phyloP scores from a whole-genome alignment of 2,797 vertebrate species.

The Eulemur mongoz region DNA sequence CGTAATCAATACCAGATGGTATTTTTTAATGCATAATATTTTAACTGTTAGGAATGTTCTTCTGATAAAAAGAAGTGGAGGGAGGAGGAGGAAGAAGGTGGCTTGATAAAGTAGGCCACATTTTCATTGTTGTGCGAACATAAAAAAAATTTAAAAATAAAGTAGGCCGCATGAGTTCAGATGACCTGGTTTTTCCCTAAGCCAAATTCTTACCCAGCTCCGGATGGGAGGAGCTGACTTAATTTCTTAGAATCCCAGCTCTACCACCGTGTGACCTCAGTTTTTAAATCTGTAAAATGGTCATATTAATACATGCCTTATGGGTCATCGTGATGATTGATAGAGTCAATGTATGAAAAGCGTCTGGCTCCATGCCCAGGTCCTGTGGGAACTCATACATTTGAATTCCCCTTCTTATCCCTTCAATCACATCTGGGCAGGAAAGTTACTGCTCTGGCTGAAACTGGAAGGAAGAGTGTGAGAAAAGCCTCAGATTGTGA shows the following conservation, averaged over 20 bases:
- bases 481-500: not conserved
- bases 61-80: not conserved
- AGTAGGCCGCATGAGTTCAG: slow-evolving; percentile 57
- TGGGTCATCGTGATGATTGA: not conserved
- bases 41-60: not conserved
- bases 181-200: slow-evolving; percentile 50
- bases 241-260: slow-evolving; percentile 13
- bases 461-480: not conserved
- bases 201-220: slow-evolving; percentile 32
- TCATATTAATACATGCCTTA: not conserved
- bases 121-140: not conserved
- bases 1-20: not conserved
- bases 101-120: slow-evolving; percentile 60
- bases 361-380: not conserved
- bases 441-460: not conserved
- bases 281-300: not conserved
- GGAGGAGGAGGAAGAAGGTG: not conserved
- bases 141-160: not conserved
- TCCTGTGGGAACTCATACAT: not conserved
- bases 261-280: not conserved
- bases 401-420: not conserved
- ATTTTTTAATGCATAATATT: not conserved
- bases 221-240: not conserved
- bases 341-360: not conserved
- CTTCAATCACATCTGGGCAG: not conserved